Evolutionary conservation across 2,113 vertebrate species (phyloP).

Genomic region (Myocastor coypus): DNA sequence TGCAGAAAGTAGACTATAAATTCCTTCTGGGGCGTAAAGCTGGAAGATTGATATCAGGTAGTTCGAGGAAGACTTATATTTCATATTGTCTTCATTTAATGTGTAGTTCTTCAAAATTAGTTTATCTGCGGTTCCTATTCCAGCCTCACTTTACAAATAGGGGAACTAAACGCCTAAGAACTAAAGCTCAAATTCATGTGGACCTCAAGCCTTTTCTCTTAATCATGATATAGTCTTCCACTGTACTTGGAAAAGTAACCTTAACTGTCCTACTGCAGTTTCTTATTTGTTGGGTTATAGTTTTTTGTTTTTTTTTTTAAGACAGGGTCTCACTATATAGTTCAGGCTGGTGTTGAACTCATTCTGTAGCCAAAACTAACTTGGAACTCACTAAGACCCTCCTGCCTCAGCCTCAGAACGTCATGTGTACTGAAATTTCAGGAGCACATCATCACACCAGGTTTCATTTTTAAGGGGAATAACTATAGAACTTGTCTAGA

Average conservation of each 20-base stretch:
- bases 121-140: not conserved
- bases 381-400: not conserved
- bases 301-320: not conserved
- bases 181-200: not conserved
- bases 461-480: not conserved
- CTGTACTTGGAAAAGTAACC: not conserved
- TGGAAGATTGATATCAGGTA: not conserved
- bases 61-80: not conserved
- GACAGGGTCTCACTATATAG: not conserved
- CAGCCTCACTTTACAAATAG: not conserved
- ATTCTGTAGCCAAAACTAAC: not conserved
- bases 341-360: not conserved
- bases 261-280: slow-evolving; percentile 4
- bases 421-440: not conserved
- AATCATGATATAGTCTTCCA: not conserved
- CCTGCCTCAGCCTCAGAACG: not conserved
- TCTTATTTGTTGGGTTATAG: not conserved
- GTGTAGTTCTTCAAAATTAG: slow-evolving; percentile 17
- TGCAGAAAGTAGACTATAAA: not conserved
- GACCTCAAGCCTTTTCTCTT: not conserved
- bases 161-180: slow-evolving; percentile 32
- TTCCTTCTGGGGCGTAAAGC: not conserved
- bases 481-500: not conserved
- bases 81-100: not conserved
- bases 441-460: not conserved